A percentile compares a stretch with the other conserved stretches of the same genome.
These are phyloP conservation scores for Micromesistius poutassou DNA, from an alignment of 2,797 vertebrate genomes.

Conservation along the genomic window DNA sequence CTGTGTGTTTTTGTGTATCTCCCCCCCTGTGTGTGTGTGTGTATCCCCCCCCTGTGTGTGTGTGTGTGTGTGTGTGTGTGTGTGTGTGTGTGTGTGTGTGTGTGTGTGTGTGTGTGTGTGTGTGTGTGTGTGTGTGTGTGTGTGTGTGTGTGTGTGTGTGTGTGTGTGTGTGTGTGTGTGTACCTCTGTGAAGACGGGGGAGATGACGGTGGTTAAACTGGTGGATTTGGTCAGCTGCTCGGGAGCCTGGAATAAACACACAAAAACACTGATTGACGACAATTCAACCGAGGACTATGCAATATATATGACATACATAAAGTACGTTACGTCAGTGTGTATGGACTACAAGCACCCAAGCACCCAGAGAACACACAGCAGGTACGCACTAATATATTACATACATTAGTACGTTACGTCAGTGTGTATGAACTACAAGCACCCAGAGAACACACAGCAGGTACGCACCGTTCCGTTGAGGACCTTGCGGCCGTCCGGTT, in stretches of 20 bases:
- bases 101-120: neutral
- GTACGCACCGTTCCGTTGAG: constrained; percentile 82
- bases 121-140: neutral
- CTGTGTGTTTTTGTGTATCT: neutral
- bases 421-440: too few relatives aligned
- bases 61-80: constrained; percentile 12
- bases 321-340: neutral
- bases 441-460: too few relatives aligned
- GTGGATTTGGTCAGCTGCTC: constrained; percentile 82
- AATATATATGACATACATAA: constrained; percentile 6
- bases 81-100: neutral
- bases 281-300: too few relatives aligned
- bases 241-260: constrained; percentile 69
- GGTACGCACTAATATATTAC: constrained; percentile 63
- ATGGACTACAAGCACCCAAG: too few relatives aligned
- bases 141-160: constrained; percentile 12
- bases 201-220: constrained; percentile 85
- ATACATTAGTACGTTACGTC: constrained; percentile 12
- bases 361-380: too few relatives aligned
- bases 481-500: constrained; percentile 78
- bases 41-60: neutral
- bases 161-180: constrained; percentile 14
- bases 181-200: constrained; percentile 80
- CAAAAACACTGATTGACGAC: neutral
- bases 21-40: neutral